Conservation (phyloP, 2,113 vertebrate genomes). For the Pheucticus melanocephalus region DNA sequence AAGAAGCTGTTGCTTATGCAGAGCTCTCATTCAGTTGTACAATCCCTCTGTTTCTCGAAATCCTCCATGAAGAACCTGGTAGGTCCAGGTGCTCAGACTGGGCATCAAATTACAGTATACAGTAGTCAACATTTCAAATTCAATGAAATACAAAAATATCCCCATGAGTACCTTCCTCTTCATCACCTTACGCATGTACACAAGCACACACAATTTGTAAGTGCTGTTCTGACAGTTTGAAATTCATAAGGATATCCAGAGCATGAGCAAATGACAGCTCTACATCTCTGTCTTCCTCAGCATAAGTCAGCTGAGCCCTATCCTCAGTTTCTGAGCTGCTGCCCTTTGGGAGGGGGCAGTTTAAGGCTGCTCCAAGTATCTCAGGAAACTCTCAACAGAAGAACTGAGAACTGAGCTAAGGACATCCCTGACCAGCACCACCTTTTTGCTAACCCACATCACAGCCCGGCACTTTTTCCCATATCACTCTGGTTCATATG, state of each 20-base stretch:
- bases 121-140: neutral
- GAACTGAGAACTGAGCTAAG: neutral
- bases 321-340: neutral
- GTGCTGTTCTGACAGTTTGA: neutral
- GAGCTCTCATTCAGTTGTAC: neutral
- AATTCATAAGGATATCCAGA: neutral
- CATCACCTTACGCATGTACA: fast-evolving
- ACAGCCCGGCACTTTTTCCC: neutral
- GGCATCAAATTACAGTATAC: neutral
- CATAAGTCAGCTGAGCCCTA: neutral
- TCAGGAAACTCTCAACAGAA: neutral
- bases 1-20: neutral
- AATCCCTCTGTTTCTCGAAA: neutral
- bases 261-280: neutral
- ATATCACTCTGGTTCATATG: neutral
- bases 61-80: neutral
- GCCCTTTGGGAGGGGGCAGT: neutral
- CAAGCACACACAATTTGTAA: neutral
- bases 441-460: neutral
- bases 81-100: neutral
- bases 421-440: neutral
- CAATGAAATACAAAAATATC: neutral
- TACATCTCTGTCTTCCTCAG: neutral
- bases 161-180: neutral
- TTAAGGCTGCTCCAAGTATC: neutral